phyloP scores from a whole-genome alignment of 2,888 invertebrate genomes.

The Leptopilina syphax region DNA sequence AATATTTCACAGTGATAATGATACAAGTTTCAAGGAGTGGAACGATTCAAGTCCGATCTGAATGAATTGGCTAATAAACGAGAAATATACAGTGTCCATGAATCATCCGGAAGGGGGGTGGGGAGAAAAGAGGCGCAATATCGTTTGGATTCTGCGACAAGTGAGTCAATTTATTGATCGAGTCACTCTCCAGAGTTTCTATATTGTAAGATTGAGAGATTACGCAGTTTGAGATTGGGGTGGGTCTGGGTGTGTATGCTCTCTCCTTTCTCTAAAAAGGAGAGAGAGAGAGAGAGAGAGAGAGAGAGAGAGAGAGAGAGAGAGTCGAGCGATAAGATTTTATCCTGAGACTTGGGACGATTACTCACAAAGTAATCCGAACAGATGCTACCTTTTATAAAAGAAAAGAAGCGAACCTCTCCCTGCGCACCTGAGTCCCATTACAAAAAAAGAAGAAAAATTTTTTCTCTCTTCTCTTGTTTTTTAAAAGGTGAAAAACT shows the following conservation, averaged over 20 bases:
- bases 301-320: neutral
- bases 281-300: too few relatives aligned
- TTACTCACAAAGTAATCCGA: constrained; percentile 42
- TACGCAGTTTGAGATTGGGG: constrained; percentile 38
- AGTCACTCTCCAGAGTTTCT: constrained; percentile 42
- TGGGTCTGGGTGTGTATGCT: constrained; percentile 10
- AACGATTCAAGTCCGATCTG: constrained; percentile 25
- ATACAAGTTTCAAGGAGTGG: constrained; percentile 17
- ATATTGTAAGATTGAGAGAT: constrained; percentile 32
- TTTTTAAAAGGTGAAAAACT: constrained; percentile 33
- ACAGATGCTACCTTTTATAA: constrained; percentile 40
- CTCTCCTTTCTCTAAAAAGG: too few relatives aligned
- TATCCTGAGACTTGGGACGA: constrained; percentile 35
- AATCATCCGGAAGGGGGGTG: constrained; percentile 37
- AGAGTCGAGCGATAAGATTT: constrained; percentile 37
- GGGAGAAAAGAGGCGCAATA: neutral
- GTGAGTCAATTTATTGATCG: constrained; percentile 53
- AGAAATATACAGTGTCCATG: constrained; percentile 51
- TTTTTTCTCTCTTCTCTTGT: neutral
- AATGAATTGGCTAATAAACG: constrained; percentile 51
- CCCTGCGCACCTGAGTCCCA: constrained; percentile 31
- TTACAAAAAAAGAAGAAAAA: neutral
- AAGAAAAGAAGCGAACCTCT: constrained; percentile 11
- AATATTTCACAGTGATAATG: constrained; percentile 36
- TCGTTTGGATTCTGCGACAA: constrained; percentile 41